Evolutionary conservation across 2,113 vertebrate species (phyloP).

Genomic region (Proterorhinus semilunaris): DNA sequence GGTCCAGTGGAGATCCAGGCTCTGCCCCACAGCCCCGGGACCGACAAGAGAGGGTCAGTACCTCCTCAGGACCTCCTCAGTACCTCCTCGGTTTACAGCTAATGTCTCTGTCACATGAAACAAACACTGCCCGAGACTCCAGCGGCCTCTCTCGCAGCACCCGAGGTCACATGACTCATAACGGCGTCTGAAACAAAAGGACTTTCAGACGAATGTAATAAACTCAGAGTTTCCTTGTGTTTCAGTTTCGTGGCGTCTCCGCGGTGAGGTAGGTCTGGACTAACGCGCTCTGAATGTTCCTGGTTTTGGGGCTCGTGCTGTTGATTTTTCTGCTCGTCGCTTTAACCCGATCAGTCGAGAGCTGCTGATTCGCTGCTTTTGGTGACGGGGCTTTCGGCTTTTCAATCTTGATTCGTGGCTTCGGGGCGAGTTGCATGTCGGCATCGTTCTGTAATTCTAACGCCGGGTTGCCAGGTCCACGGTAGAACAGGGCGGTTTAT

Average conservation of each 20-base stretch:
- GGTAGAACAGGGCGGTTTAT: no score
- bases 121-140: no score
- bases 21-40: conserved; percentile 83
- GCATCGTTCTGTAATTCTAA: no score
- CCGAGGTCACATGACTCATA: no score
- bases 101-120: no score
- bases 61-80: not conserved
- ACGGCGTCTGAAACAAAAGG: no score
- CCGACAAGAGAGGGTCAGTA: conserved; percentile 86
- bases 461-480: no score
- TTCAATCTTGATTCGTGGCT: no score
- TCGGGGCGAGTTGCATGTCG: no score
- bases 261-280: conserved; percentile 72
- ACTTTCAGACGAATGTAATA: not conserved
- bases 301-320: conserved; percentile 27
- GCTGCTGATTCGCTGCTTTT: not conserved
- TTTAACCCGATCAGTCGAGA: no score
- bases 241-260: conserved; percentile 72
- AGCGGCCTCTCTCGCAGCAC: no score
- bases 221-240: conserved; percentile 50
- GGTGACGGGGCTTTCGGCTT: no score
- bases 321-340: not conserved
- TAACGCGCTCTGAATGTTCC: conserved; percentile 20
- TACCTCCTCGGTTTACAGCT: not conserved
- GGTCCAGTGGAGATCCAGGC: conserved; percentile 85